Conservation (phyloP, 2,113 vertebrate species). For the Platanista minor region DNA sequence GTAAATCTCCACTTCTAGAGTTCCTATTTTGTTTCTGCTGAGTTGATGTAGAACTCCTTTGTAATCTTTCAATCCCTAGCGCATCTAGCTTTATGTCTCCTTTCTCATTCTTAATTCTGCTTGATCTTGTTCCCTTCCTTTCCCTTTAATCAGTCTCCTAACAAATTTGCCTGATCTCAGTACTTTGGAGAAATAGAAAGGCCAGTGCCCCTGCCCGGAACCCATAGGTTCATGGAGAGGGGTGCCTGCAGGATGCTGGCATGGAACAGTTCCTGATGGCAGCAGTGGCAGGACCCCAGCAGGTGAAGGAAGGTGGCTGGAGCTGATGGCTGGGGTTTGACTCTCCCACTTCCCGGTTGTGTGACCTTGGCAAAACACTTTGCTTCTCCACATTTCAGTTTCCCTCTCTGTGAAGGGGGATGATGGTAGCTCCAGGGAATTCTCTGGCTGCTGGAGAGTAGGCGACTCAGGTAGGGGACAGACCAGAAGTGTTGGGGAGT, state of each 20-base stretch:
- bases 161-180: neutral
- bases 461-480: neutral
- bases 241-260: neutral
- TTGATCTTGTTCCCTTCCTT: neutral
- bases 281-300: fast-evolving
- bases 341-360: neutral
- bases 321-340: neutral
- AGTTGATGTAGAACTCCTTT: neutral
- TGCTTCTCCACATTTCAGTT: neutral
- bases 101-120: neutral
- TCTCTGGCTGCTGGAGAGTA: neutral
- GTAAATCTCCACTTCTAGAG: neutral
- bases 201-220: neutral
- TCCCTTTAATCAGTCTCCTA: neutral
- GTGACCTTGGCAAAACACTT: neutral
- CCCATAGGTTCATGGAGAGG: neutral
- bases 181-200: neutral
- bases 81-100: neutral
- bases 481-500: neutral
- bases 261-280: neutral
- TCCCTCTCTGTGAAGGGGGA: neutral
- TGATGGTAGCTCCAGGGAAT: neutral
- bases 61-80: neutral
- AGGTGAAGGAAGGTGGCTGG: neutral
- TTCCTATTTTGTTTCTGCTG: neutral